Evolutionary conservation across 2,113 vertebrate species (phyloP).

Genomic region (Tyrannus savana): DNA sequence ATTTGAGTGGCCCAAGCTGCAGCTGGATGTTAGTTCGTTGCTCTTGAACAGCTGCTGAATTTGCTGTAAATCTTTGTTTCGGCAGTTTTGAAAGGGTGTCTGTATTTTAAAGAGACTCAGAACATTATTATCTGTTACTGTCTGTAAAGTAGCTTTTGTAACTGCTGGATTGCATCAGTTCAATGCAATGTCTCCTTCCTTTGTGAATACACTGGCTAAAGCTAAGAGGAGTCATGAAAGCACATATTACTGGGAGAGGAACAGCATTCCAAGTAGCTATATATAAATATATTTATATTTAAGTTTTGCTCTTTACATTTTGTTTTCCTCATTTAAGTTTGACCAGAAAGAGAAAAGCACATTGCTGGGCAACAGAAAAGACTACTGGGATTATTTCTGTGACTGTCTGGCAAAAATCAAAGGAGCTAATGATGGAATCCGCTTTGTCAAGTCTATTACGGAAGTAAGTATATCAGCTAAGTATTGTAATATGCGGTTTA

Average conservation of each 20-base stretch:
- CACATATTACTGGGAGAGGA: neutral
- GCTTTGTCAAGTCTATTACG: constrained; percentile 93
- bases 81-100: neutral
- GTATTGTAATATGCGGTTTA: neutral
- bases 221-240: neutral
- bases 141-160: neutral
- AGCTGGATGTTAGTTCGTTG: neutral
- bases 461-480: constrained; percentile 79
- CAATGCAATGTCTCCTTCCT: neutral
- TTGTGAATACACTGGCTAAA: neutral
- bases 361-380: constrained; percentile 89
- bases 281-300: neutral
- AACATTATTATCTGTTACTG: neutral
- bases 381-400: constrained; percentile 99
- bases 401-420: constrained; percentile 94
- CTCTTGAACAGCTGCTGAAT: neutral
- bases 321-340: constrained; percentile 77
- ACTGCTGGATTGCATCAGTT: neutral
- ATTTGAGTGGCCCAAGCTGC: neutral
- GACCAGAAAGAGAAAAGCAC: constrained; percentile 95
- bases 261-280: neutral
- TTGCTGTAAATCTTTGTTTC: neutral
- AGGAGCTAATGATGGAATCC: constrained; percentile 94
- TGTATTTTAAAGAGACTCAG: neutral
- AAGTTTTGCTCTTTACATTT: neutral